Base-by-base conservation (phyloP, 30 jellyfish, hydroid and myxozoan species). In the Aurelia aurita complex sp. Pacific region DNA sequence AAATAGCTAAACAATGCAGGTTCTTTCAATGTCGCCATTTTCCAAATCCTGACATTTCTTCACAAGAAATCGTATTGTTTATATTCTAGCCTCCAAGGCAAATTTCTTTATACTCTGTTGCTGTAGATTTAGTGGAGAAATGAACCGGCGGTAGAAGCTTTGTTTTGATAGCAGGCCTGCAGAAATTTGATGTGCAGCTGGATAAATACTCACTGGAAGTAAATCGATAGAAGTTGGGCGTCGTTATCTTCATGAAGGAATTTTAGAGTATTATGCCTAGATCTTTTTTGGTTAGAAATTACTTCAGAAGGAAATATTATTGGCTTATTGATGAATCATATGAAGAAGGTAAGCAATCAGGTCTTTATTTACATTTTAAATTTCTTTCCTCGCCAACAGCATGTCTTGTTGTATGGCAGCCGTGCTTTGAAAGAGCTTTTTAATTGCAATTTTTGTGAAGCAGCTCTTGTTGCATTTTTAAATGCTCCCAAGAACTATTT, bases 201-300 rank as follows among this genome's bases (percentile, higher is more conserved):
- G 76, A 23, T 23, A 13, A 40, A 66, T n/a, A 40, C 16, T 8
- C 53, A 66, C 46, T 23, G 8, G 43, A 23, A 13, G 36, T 23
- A 23, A 17, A 23, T 40, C 19, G 43, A 66, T 23, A 23, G 36
- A n/a, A 29, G 72, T 10, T 63, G 36, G 76, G 43, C 14, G 19
- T 66, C 43, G 76, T 23, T 13, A 40, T 23, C 76, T 23, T 66
- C 36, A 46, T 46, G 43, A 23, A 1, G 36, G 17, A 66, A 46
- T 6, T 50, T 17, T 63, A 36, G 73, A 52, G 51, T 82, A 94
- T 60, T 64, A 94, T 94, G 99, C 99, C 99, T 46, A 85, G 99
- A 80, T 88, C 99, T 57, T 94, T 94, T 76, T 67, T 94, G 57
- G 97, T 94, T 38, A 94, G 92, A 73, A 86, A 88, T 18, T 88